Evolutionary conservation across 2,797 vertebrate genomes (phyloP).

Genomic region (Xyrichtys novacula): DNA sequence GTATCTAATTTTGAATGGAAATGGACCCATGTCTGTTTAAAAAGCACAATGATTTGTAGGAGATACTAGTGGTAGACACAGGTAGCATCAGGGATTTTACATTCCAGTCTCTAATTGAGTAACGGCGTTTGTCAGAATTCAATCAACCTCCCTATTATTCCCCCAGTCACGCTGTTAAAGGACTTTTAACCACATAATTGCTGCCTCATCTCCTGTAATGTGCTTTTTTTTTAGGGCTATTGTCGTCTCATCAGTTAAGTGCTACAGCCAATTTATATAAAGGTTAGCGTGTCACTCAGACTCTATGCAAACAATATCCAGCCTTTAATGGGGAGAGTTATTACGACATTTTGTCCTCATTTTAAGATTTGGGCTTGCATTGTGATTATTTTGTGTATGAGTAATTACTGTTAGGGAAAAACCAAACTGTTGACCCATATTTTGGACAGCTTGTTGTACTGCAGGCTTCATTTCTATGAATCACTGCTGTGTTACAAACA

Average conservation of each 20-base stretch:
- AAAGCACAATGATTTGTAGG: conserved; percentile 24
- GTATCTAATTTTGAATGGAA: conserved; percentile 8
- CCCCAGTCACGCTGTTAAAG: conserved; percentile 47
- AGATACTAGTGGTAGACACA: conserved; percentile 37
- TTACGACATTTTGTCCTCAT: conserved; percentile 50
- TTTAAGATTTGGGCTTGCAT: conserved; percentile 30
- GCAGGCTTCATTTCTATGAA: conserved; percentile 27
- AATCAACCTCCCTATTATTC: conserved; percentile 60
- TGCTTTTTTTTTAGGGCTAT: conserved; percentile 49
- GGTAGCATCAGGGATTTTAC: conserved; percentile 53
- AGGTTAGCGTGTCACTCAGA: conserved; percentile 53
- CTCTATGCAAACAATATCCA: conserved; percentile 52
- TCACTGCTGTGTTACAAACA: conserved; percentile 27
- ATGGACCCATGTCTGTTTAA: conserved; percentile 6
- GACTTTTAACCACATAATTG: conserved; percentile 67
- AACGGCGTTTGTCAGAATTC: conserved; percentile 58
- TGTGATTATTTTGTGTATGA: conserved; percentile 36
- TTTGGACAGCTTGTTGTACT: conserved; percentile 19
- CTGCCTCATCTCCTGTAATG: conserved; percentile 50
- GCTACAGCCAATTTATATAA: conserved; percentile 53
- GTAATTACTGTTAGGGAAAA: conserved; percentile 35
- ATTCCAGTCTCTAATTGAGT: conserved; percentile 36
- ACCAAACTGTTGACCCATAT: background rate
- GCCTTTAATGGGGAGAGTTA: conserved; percentile 36
- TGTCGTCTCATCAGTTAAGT: conserved; percentile 71